phyloP scores from a whole-genome alignment of 2,797 vertebrate genomes.

The Linurgus olivaceus region DNA sequence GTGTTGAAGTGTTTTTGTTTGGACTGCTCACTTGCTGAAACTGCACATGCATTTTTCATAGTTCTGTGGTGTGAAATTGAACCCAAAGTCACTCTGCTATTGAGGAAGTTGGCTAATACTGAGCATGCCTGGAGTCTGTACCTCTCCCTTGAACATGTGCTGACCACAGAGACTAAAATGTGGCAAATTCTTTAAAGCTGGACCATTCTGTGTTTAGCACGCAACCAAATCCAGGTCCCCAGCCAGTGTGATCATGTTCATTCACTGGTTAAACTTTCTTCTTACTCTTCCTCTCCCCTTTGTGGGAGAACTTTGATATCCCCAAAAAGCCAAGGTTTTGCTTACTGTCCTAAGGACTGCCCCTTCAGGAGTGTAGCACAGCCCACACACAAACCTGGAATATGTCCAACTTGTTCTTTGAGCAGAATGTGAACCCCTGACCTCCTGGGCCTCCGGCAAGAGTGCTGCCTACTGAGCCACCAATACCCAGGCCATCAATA shows the following conservation, averaged over 20 bases:
- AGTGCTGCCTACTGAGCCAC: conserved; percentile 62
- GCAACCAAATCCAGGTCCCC: not conserved
- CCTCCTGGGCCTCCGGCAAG: conserved; percentile 47
- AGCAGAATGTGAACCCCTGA: conserved; percentile 63
- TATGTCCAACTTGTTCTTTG: conserved; percentile 49
- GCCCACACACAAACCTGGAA: conserved; percentile 57
- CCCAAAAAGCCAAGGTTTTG: conserved; percentile 16
- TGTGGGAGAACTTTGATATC: conserved; percentile 20
- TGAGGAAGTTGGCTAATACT: not conserved
- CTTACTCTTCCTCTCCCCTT: not conserved
- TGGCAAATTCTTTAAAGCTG: not conserved
- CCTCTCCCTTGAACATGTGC: not conserved
- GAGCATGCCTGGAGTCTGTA: not conserved
- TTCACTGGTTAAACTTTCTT: not conserved
- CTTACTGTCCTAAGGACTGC: conserved; percentile 36
- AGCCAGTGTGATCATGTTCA: not conserved
- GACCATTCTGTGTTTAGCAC: not conserved
- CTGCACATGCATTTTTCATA: not conserved
- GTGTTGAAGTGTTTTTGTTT: not conserved
- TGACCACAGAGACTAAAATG: not conserved
- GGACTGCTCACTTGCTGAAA: not conserved
- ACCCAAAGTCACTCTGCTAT: not conserved
- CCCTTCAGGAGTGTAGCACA: conserved; percentile 30
- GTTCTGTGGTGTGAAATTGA: not conserved
- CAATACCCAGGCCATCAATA: conserved; percentile 58